Base-by-base conservation (phyloP, 2,113 vertebrate species). In the Hassar affinis region DNA sequence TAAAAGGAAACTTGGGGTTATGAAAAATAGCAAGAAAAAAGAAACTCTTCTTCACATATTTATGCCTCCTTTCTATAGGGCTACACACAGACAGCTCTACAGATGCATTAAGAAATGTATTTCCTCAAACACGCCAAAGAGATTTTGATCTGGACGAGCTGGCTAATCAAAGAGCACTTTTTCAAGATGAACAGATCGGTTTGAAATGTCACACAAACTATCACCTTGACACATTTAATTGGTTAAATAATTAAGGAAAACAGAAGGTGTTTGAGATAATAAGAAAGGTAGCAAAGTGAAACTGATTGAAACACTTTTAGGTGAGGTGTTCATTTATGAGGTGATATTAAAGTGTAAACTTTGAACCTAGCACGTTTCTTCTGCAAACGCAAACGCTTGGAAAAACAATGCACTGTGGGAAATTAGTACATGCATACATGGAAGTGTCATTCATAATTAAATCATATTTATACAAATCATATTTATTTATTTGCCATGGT, bases 221-320 rank as follows among this genome's bases (percentile, higher is more conserved):
- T 81, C 61, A 71, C n/a, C 79, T 18, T 45, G 68, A 59, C 78
- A 83, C 83, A 17, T 88, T 85, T 84, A 84, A 71, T 82, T 86
- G 81, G 81, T 84, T 72, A 79, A 82, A 85, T 84, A 83, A 87
- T 86, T 80, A 86, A 85, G 78, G 79, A 85, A 83, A 72, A 62
- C 14, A 56, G 69, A 85, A 89, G 71, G 84, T 85, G 74, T 62
- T 68, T 64, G 47, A 78, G 52, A 83, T 30, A 84, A 78, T 49
- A 84, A 61, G 57, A 87, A 51, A 82, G 25, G 76, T 61, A 71
- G 51, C 62, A 76, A 85, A 83, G 25, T 77, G 59, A 56, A 81
- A 49, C 18, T 52, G 62, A 54, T 22, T 76, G 27, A 78, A 68
- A 78, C 69, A 86, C 79, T 51, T 81, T 79, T 62, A 68, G 79